Percentiles rank a stretch among this genome's conserved stretches.
These are phyloP conservation scores for Apistogramma diplotaenia DNA, from an alignment of 2,113 vertebrate genomes.

Conservation along the genomic window DNA sequence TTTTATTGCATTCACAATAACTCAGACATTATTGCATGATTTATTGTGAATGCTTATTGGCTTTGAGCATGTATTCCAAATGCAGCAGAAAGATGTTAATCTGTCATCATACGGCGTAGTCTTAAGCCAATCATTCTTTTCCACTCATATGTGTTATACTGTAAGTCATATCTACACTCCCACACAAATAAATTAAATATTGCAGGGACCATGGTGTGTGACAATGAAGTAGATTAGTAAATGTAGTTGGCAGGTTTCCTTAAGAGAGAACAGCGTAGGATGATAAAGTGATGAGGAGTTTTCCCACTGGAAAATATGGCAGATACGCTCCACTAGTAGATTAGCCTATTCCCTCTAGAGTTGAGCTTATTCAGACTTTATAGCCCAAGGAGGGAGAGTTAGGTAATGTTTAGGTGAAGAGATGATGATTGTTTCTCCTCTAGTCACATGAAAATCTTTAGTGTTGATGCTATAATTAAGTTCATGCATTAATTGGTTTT, in stretches of 20 bases:
- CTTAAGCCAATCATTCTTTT: neutral
- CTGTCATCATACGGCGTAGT: neutral
- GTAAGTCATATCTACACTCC: slow-evolving; percentile 3
- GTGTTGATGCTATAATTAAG: slow-evolving; percentile 34
- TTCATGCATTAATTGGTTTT: slow-evolving; percentile 44
- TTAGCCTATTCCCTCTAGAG: slow-evolving; percentile 40
- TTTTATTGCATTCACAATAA: neutral
- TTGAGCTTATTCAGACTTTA: neutral
- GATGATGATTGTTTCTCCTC: neutral
- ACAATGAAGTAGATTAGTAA: slow-evolving; percentile 24
- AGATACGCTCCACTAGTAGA: slow-evolving; percentile 40
- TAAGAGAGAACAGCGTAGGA: slow-evolving; percentile 13
- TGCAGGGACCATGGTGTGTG: neutral
- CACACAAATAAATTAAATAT: slow-evolving; percentile 21
- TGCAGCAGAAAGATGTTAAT: neutral
- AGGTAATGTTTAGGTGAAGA: slow-evolving; percentile 19
- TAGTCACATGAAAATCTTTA: slow-evolving; percentile 7
- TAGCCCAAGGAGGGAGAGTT: slow-evolving; percentile 10
- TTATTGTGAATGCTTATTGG: neutral
- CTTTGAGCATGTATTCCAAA: neutral
- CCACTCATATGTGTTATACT: neutral
- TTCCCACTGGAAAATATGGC: slow-evolving; percentile 33
- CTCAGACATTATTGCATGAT: neutral
- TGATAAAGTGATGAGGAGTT: slow-evolving; percentile 35
- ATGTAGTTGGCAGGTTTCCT: slow-evolving; percentile 28